Evolutionary conservation across 2,797 vertebrate species (phyloP).

Genomic region (Hypotaenidia okinawae): DNA sequence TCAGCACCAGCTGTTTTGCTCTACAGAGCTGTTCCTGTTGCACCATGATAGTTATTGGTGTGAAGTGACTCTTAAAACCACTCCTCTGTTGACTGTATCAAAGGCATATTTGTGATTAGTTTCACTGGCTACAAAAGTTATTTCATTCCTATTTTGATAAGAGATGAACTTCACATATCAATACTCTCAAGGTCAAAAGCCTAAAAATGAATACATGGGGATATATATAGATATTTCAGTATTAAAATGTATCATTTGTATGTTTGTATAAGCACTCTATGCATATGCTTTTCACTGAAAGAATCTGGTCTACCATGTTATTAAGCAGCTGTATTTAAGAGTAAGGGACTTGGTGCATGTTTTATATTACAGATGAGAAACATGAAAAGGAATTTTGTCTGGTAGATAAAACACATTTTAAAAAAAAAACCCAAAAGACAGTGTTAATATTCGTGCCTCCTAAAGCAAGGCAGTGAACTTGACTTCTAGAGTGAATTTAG

Average conservation of each 20-base stretch:
- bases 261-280: background rate
- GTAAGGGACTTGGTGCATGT: background rate
- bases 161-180: background rate
- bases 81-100: rapidly evolving
- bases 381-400: background rate
- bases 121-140: background rate
- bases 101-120: background rate
- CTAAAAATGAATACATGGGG: background rate
- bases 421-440: background rate
- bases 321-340: background rate
- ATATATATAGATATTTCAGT: background rate
- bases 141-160: background rate
- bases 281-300: background rate
- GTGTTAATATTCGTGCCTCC: background rate
- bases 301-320: background rate
- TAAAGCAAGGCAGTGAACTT: background rate
- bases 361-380: background rate
- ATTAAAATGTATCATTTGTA: background rate
- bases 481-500: constrained; percentile 5
- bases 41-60: background rate
- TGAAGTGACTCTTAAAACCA: background rate
- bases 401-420: background rate
- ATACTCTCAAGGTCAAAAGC: background rate
- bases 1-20: background rate
- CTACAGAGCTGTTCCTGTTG: background rate